These are phyloP conservation scores for Lophotis ruficrista DNA, from an alignment of 2,113 vertebrate genomes.

Conservation along the genomic window DNA sequence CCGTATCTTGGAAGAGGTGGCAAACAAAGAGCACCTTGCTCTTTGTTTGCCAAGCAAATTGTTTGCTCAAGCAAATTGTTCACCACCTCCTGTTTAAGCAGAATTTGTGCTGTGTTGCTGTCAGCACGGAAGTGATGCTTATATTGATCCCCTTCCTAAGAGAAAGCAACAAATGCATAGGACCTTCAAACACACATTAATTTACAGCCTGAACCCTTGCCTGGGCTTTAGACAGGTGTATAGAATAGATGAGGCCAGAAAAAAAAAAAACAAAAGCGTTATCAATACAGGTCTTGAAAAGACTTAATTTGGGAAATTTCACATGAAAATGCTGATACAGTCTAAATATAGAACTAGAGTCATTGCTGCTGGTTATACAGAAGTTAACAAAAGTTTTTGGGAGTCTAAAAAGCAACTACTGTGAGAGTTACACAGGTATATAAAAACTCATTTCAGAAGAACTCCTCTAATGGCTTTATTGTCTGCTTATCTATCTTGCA, in stretches of 20 bases:
- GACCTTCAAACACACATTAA: neutral
- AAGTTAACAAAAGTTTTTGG: neutral
- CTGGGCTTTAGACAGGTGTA: neutral
- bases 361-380: neutral
- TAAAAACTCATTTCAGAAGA: neutral
- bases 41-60: too few species aligned
- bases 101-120: neutral
- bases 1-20: neutral
- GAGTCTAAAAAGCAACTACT: neutral
- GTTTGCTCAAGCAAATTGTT: too few species aligned
- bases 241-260: neutral
- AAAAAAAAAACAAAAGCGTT: neutral
- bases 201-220: neutral
- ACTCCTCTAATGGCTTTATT: neutral
- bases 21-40: neutral
- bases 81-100: neutral
- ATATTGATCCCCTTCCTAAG: neutral
- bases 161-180: neutral
- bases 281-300: neutral
- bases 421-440: neutral
- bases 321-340: neutral
- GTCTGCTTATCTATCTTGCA: neutral
- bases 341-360: neutral
- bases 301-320: neutral
- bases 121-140: neutral